Evolutionary conservation across 2,797 vertebrate species (phyloP).

Genomic region (Euphonia xanthogaster): DNA sequence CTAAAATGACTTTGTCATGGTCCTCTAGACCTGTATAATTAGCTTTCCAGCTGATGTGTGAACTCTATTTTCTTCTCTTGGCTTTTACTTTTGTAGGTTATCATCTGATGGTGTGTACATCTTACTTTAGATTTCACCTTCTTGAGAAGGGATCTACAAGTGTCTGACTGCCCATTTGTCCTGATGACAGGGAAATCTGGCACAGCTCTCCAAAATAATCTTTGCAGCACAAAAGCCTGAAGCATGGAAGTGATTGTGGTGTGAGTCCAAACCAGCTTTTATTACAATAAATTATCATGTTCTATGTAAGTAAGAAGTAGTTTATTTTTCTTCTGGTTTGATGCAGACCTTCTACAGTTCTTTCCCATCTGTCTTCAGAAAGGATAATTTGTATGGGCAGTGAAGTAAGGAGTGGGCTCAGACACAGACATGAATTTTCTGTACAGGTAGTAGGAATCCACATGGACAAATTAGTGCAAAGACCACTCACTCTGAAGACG

Average conservation of each 20-base stretch:
- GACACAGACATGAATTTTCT: not conserved
- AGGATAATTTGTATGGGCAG: not conserved
- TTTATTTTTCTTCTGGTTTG: slow-evolving; percentile 1
- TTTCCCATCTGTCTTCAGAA: not conserved
- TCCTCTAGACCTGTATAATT: not conserved
- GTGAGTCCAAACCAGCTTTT: not conserved
- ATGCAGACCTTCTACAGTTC: not conserved
- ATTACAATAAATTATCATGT: not conserved
- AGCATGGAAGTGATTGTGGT: not conserved
- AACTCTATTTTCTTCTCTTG: not conserved
- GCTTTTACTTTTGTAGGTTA: not conserved
- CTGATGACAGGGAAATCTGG: not conserved
- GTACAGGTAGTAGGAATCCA: not conserved
- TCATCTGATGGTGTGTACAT: not conserved
- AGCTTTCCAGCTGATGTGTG: not conserved
- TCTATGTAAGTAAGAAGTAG: not conserved
- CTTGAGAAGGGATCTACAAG: not conserved
- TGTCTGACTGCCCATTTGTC: not conserved
- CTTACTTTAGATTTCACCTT: not conserved
- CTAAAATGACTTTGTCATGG: not conserved
- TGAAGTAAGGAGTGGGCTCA: not conserved
- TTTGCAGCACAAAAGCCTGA: not conserved
- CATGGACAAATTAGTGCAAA: not conserved
- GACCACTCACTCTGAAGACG: not conserved
- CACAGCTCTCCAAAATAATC: not conserved